Conservation (phyloP, 2,113 vertebrate species). For the Myrmecophaga tridactyla region DNA sequence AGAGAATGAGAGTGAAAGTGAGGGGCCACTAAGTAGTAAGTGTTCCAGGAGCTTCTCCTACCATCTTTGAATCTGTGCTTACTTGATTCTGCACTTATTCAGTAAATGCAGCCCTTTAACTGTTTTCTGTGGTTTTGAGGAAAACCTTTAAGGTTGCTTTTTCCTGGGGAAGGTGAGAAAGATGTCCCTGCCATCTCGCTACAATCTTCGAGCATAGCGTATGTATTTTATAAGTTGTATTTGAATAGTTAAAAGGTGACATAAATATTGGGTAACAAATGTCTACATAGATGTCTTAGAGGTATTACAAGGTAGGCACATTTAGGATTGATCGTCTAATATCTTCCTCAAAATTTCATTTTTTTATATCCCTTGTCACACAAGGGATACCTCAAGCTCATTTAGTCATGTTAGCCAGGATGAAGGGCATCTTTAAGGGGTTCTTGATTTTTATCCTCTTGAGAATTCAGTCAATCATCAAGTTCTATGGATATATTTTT, state of each 20-base stretch:
- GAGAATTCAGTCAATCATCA: background rate
- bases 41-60: too few relatives aligned
- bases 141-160: too few relatives aligned
- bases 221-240: background rate
- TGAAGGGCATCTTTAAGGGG: background rate
- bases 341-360: background rate
- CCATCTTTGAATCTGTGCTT: too few relatives aligned
- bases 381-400: background rate
- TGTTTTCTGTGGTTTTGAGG: too few relatives aligned
- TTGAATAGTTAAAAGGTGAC: background rate
- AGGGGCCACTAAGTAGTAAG: too few relatives aligned
- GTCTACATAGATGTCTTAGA: background rate
- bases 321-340: background rate
- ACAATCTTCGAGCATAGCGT: too few relatives aligned
- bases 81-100: too few relatives aligned
- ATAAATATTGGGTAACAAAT: background rate
- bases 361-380: background rate
- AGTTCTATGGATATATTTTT: background rate
- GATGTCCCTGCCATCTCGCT: too few relatives aligned
- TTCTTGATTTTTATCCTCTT: background rate
- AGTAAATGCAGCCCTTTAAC: too few relatives aligned
- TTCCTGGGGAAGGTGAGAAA: too few relatives aligned
- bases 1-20: too few relatives aligned
- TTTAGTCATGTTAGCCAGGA: background rate
- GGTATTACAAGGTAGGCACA: background rate